phyloP scores from a whole-genome alignment of 2,113 vertebrate species.

The Microcebus murinus region DNA sequence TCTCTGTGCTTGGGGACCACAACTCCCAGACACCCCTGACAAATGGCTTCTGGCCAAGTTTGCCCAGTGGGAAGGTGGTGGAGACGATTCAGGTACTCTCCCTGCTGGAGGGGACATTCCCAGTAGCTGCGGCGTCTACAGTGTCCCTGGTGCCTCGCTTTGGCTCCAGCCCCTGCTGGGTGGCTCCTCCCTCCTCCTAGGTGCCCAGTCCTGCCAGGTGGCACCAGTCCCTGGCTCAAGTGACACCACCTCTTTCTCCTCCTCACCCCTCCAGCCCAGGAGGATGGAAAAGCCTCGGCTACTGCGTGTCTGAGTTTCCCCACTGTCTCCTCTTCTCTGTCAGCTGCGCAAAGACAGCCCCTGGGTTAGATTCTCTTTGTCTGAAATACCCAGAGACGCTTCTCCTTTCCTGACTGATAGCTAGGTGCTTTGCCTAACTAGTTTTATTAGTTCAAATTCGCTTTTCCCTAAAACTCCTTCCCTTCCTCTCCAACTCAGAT shows the following conservation, averaged over 20 bases:
- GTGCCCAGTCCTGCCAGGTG: neutral
- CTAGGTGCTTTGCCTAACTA: neutral
- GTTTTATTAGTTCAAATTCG: neutral
- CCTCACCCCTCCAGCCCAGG: neutral
- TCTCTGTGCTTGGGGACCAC: neutral
- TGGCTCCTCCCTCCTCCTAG: neutral
- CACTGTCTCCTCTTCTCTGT: neutral
- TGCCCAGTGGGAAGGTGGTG: neutral
- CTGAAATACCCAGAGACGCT: neutral
- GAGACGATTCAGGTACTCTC: neutral
- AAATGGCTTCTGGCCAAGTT: neutral
- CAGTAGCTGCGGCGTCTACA: neutral
- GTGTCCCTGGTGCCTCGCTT: too few relatives aligned
- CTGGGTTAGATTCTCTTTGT: neutral
- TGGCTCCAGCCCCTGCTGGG: neutral
- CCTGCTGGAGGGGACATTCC: neutral
- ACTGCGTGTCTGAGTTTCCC: neutral
- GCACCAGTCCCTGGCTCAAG: too few relatives aligned
- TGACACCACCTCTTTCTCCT: neutral
- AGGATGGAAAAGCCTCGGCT: neutral
- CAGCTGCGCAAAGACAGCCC: neutral
- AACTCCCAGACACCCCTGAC: neutral
- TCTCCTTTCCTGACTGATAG: neutral
- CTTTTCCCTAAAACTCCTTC: neutral
- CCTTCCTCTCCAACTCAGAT: neutral